Conservation (phyloP, 2,113 vertebrate species). For the Ammodramus savannarum region DNA sequence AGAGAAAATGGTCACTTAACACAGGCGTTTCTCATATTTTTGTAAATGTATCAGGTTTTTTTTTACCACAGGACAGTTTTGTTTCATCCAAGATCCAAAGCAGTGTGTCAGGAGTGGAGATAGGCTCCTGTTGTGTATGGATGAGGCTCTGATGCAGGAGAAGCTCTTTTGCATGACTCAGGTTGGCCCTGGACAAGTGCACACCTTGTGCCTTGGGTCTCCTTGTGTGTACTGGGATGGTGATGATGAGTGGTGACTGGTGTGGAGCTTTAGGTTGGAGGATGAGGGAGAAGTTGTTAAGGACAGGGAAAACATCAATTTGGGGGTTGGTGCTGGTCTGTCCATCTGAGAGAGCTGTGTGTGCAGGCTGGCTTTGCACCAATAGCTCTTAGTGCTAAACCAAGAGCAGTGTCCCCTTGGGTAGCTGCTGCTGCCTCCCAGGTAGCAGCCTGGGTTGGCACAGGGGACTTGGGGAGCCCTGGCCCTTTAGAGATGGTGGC, state of each 20-base stretch:
- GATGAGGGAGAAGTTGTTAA: not conserved
- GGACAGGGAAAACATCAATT: not conserved
- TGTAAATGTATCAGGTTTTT: not conserved
- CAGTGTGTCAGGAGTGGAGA: not conserved
- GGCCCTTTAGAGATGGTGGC: fast-evolving
- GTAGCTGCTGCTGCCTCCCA: not conserved
- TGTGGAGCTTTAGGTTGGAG: not conserved
- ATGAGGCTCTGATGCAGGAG: not conserved
- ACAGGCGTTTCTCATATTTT: not conserved
- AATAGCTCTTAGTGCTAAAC: not conserved
- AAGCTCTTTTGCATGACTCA: not conserved
- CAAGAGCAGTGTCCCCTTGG: not conserved
- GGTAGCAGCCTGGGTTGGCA: not conserved
- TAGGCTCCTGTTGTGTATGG: not conserved
- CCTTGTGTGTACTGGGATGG: not conserved
- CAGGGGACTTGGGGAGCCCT: not conserved
- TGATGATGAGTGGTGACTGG: not conserved
- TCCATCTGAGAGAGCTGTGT: not conserved
- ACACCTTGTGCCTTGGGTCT: not conserved
- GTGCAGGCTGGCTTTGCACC: not conserved
- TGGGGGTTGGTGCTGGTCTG: not conserved
- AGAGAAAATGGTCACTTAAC: not conserved
- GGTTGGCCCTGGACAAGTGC: not conserved
- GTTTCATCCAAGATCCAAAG: not conserved
- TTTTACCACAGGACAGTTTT: not conserved